These are phyloP conservation scores for Centroberyx gerrardi DNA, from an alignment of 2,797 vertebrate genomes.

Conservation along the genomic window DNA sequence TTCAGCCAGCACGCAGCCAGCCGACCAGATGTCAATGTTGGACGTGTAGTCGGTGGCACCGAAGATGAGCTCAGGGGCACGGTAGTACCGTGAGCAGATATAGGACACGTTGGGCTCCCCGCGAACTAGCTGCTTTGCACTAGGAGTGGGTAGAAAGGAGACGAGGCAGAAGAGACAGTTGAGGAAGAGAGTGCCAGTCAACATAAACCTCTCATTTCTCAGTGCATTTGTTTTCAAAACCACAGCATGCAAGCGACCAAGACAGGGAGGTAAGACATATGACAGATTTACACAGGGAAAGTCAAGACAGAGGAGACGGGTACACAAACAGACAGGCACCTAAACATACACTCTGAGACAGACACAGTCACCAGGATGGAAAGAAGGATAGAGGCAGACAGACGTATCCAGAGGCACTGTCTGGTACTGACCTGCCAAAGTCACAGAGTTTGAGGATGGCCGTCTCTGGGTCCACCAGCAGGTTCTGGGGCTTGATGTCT, in stretches of 20 bases:
- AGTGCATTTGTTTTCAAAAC: constrained; percentile 7
- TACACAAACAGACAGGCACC: constrained; percentile 21
- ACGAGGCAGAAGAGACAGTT: constrained; percentile 22
- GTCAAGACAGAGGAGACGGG: constrained; percentile 20
- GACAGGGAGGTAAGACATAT: constrained; percentile 4
- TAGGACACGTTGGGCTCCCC: constrained; percentile 96
- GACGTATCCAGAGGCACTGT: constrained; percentile 7
- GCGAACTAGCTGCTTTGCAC: constrained; percentile 94
- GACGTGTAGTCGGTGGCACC: constrained; percentile 97
- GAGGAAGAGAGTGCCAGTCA: constrained; percentile 4
- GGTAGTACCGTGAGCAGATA: constrained; percentile 97
- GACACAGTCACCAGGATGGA: constrained; percentile 11
- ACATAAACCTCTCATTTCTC: constrained; percentile 17
- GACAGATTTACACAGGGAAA: constrained; percentile 24
- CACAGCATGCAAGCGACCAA: constrained; percentile 1
- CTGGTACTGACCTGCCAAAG: constrained; percentile 92
- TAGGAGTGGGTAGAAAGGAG: constrained; percentile 58
- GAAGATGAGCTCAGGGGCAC: constrained; percentile 96
- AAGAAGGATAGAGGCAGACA: constrained; percentile 20
- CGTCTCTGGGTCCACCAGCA: constrained; percentile 95
- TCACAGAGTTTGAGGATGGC: constrained; percentile 96
- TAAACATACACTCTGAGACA: constrained; percentile 23
- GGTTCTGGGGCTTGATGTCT: constrained; percentile 97
- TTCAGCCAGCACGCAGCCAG: constrained; percentile 94
- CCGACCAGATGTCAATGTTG: constrained; percentile 98